Evolutionary conservation across 2,888 invertebrate genomes (phyloP), one percentile per base, ranked within the genome.

Genomic region (Cyrtodaria siliqua): DNA sequence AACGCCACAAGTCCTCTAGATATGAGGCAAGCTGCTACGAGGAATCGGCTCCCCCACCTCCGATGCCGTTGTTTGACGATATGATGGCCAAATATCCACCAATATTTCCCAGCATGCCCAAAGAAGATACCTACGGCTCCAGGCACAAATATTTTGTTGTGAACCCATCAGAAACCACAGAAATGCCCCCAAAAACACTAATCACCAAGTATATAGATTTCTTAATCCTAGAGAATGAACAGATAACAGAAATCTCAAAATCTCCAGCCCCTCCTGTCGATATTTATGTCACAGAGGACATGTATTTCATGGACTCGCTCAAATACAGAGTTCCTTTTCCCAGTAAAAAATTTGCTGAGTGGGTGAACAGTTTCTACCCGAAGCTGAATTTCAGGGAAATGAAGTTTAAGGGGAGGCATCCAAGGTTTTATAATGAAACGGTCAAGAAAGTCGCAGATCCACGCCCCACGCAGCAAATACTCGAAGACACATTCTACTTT

Each of bases 201-300:
- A 50, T 86, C 12, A 55, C 60, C 9, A 84, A 84, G 61, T 91
- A 91, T 69, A 90, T 91, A 44, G 90, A 91, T 66, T 88, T 88
- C 50, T 82, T 91, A 6, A 82, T 90, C 38, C 74, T 85, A 47
- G 91, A 91, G 74, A 91, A 91, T 78, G 91, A 91, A 64, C 85
- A 87, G 29, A 82, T 90, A n/a, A 91, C 91, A 4, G 87, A 91
- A 69, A 91, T 91, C 42, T 90, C 90, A 6, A 83, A 87, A 53
- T 87, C 89, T 20, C 85, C 86, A 23, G 87, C 88, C 8, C 81
- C 87, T 6, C 87, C 89, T 1, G 86, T 87, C 14, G 87, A 88
- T 50, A 86, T 90, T n/a, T 88, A 86, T 73, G 87, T 88, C 6
- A 88, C 86, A 27, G 89, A 90, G 40, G 90, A 91, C 55, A 86